Base-by-base conservation (phyloP, 2,113 vertebrate species). In the Gymnocephalus cernua region DNA sequence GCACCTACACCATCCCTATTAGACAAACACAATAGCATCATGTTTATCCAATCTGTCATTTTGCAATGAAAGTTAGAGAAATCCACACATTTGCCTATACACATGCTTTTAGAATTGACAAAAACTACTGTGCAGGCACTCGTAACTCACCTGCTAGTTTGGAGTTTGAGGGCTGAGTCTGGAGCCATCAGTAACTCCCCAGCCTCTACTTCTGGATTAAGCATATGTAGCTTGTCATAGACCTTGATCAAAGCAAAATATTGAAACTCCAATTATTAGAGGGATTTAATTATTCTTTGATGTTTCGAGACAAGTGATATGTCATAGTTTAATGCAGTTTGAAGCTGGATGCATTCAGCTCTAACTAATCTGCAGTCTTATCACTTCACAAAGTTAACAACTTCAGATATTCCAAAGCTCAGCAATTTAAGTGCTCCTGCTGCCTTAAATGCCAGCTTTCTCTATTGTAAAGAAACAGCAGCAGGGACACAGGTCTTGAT, bases 211-310 rank as follows among this genome's bases (percentile, higher is more conserved):
- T 95, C 94, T 15, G 97, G 97, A 88, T 94, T 95, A 79, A 97
- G 53, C 72, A 99, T 89, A 35, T 91, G 90, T 57, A 99, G 92
- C 66, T 97, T 96, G 85, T 99, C 97, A 93, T 97, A 99, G 41
- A 99, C 98, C 98, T 94, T 41, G 74, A 92, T 88, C 63, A 93
- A 91, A 89, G 85, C 18, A 54, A 83, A 84, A 76, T 38, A 15
- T 59, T 77, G 21, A 86, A 75, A 77, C 74, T 66, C 73, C 38
- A 83, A 82, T 90, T 90, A 92, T 85, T 72, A 38, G 50, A 59
- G 38, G 35, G 41, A 64, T 82, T 84, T 82, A 81, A 75, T 81
- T 61, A 59, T 64, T 75, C 82, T 90, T 82, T 93, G 79, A 92
- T 82, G 83, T 86, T 87, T 71, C 16, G 15, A 53, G 50, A 79